phyloP scores from a whole-genome alignment of 2,888 invertebrate genomes.

The Acleris emargana region DNA sequence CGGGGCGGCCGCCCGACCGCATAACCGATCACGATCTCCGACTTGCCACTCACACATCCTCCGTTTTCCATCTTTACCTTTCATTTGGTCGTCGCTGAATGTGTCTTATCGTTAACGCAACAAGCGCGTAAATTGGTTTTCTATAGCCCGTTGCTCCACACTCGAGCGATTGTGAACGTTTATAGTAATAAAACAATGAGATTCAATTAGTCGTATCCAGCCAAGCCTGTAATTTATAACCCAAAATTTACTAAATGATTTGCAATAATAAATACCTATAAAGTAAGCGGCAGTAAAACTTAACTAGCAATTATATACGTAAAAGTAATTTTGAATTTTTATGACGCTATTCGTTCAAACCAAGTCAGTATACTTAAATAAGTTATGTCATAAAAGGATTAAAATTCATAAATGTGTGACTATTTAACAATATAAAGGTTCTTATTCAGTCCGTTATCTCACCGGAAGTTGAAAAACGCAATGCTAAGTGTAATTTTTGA shows the following conservation, averaged over 20 bases:
- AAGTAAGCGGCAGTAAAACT: conserved; percentile 16
- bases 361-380: no score
- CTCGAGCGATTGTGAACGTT: conserved; percentile 14
- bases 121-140: neutral
- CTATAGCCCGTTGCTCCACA: conserved; percentile 16
- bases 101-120: neutral
- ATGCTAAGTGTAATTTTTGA: conserved; percentile 70
- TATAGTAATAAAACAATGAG: conserved; percentile 21
- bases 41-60: conserved; percentile 38
- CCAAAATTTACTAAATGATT: conserved; percentile 27
- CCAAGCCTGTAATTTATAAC: conserved; percentile 22
- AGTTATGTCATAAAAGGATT: no score
- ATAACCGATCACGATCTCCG: conserved; percentile 1
- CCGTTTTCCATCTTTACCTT: neutral
- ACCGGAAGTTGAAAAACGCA: conserved; percentile 75
- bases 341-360: neutral
- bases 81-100: no score
- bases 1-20: conserved; percentile 7
- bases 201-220: conserved; percentile 26
- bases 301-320: conserved; percentile 7
- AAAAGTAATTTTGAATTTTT: neutral
- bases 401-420: conserved; percentile 51
- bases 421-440: conserved; percentile 74
- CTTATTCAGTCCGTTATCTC: conserved; percentile 74
- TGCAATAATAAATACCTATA: conserved; percentile 24